Percentiles rank a stretch among this genome's conserved stretches.
Evolutionary conservation across 1,140 invertebrate genomes (phyloP).

Genomic region (Oryctes rhinoceros): DNA sequence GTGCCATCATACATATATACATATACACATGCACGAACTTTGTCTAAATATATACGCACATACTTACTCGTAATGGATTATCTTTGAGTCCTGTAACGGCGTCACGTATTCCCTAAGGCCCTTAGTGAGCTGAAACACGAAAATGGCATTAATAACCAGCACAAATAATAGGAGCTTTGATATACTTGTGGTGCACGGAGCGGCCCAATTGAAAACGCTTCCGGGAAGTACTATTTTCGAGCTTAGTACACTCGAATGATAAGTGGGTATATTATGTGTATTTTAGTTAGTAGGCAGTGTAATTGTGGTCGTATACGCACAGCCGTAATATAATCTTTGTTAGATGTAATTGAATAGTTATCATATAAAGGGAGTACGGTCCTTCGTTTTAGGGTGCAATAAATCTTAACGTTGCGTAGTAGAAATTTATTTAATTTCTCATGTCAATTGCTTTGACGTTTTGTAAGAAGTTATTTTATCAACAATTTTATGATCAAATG

Average conservation of each 20-base stretch:
- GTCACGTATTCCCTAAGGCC: constrained; percentile 41
- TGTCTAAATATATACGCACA: constrained; percentile 14
- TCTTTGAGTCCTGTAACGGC: constrained; percentile 38
- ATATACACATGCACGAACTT: constrained; percentile 5
- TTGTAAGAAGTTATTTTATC: too few relatives aligned
- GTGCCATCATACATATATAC: background rate
- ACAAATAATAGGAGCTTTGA: constrained; percentile 38
- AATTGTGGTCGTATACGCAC: too few relatives aligned
- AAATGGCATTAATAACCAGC: constrained; percentile 40
- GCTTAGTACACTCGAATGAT: constrained; percentile 20
- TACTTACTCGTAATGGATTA: constrained; percentile 42
- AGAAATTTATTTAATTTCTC: too few relatives aligned
- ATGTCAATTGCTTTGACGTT: too few relatives aligned
- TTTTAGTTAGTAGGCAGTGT: background rate
- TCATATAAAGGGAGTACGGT: too few relatives aligned
- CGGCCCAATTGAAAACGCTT: background rate
- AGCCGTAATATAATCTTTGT: too few relatives aligned
- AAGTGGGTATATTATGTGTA: background rate
- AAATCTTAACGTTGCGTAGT: too few relatives aligned
- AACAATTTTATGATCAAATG: too few relatives aligned
- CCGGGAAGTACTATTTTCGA: background rate
- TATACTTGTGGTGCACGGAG: background rate
- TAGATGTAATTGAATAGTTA: too few relatives aligned
- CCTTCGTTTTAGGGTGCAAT: too few relatives aligned
- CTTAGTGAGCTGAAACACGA: constrained; percentile 39